A percentile compares a stretch with the other conserved stretches of the same genome.
Evolutionary conservation across 2,888 invertebrate species (phyloP).

Genomic region (Parasteatoda lunata): DNA sequence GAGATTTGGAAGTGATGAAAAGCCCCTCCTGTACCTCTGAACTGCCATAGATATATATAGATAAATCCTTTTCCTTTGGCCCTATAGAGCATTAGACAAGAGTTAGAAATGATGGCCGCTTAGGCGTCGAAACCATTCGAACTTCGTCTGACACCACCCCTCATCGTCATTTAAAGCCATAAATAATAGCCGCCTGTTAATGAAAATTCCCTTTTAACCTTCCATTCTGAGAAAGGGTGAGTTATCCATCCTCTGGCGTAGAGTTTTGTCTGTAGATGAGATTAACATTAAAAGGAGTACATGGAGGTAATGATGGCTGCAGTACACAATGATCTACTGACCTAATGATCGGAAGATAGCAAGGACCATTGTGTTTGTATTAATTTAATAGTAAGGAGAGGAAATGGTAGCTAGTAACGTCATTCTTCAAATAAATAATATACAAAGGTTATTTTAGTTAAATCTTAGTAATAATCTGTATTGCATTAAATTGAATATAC

Average conservation of each 20-base stretch:
- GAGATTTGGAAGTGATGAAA: constrained; percentile 8
- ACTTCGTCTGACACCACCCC: neutral
- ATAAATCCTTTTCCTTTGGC: neutral
- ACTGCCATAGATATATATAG: neutral
- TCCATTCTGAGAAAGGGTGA: neutral
- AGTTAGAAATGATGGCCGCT: constrained; percentile 43
- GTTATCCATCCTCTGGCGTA: neutral
- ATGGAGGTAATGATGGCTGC: neutral
- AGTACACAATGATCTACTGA: neutral
- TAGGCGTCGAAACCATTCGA: constrained; percentile 15
- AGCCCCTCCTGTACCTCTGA: neutral
- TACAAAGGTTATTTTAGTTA: too few relatives aligned
- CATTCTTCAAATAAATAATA: too few relatives aligned
- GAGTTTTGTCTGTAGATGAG: neutral
- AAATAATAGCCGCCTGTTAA: constrained; percentile 52
- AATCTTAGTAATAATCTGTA: too few relatives aligned
- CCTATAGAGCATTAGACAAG: constrained; percentile 1
- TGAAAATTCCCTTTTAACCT: constrained; percentile 49
- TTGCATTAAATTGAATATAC: too few relatives aligned
- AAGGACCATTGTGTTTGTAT: too few relatives aligned
- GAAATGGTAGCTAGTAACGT: too few relatives aligned
- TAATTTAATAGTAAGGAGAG: too few relatives aligned
- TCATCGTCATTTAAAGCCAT: constrained; percentile 29
- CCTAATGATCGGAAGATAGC: neutral
- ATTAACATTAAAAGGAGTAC: neutral